Base-by-base conservation (phyloP, 1,140 invertebrate genomes). In the Drosophila bocki region DNA sequence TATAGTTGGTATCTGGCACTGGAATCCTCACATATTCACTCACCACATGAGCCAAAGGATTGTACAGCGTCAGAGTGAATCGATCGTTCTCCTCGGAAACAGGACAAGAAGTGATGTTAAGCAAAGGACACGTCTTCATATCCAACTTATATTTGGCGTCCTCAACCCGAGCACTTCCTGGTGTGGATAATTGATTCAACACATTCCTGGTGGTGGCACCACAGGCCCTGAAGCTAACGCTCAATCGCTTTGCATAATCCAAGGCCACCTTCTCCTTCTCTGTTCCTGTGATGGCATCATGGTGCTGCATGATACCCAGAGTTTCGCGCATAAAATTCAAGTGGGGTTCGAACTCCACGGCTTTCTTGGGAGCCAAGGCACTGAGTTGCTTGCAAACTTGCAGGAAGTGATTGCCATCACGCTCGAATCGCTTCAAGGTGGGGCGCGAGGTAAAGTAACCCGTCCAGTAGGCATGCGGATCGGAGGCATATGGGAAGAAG, bases 391-490 rank as follows among this genome's bases (percentile, higher is more conserved):
- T 95, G 78, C 94, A 94, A 60, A 96, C 95, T 92, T 97, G 97
- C 15, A 98, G 91, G 57, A 96, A 96, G 81, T 96, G 96, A 91
- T 98, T 98, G 1, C 95, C 95, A 72, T 95, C 92, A 59, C 98
- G 93, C 82, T 97, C 97, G 90, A 94, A 97, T 44, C 95, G 95
- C 87, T 99, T 99, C 1, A 97, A 93, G 0, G 97, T 96, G 5
- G 97, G 96, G 57, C 97, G 94, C 0, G 98, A 99, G 0, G 97
- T 97, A 90, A 97, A 99, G 92, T 98, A 99, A 0, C 99, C 99
- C 0, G 97, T 98, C 98, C 98, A 99, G 91, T 96, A 99, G 0
- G 95, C 94, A 82, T 98, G 96, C 6, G 95, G 94, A 85, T 96
- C 95, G 75, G 96, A 96, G 1, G 97, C 96, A 93, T 99, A 99